These are phyloP conservation scores for Onthophagus taurus DNA, from an alignment of 1,140 invertebrate genomes.

Conservation along the genomic window DNA sequence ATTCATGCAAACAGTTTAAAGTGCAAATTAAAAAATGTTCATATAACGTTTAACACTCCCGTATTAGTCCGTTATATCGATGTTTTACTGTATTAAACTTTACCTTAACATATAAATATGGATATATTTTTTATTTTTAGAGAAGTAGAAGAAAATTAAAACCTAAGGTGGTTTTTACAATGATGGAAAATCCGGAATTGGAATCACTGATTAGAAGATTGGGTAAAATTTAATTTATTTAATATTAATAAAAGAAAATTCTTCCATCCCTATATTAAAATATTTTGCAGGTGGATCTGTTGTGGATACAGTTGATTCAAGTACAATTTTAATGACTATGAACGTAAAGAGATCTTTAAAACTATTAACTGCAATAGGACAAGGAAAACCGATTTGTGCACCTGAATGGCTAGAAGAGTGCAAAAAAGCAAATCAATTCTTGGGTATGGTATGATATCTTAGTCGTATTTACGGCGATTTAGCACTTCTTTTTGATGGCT, in stretches of 20 bases:
- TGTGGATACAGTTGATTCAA: constrained; percentile 33
- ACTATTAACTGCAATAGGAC: constrained; percentile 40
- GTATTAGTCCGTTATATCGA: too few relatives aligned
- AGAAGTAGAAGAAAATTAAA: constrained; percentile 23
- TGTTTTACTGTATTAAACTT: too few relatives aligned
- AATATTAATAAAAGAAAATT: neutral
- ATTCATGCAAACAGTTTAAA: too few relatives aligned
- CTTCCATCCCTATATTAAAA: neutral
- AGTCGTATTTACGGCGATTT: neutral
- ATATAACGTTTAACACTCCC: too few relatives aligned
- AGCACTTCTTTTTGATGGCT: neutral
- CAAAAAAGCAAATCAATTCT: constrained; percentile 36
- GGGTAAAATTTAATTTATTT: constrained; percentile 18
- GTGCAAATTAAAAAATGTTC: too few relatives aligned
- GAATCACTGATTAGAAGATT: constrained; percentile 26
- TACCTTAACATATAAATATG: too few relatives aligned
- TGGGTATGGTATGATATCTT: constrained; percentile 25
- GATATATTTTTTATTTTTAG: constrained; percentile 18
- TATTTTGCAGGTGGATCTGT: constrained; percentile 28
- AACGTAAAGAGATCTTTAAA: constrained; percentile 42
- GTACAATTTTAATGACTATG: constrained; percentile 41
- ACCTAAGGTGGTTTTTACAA: constrained; percentile 34
- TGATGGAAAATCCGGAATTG: constrained; percentile 31
- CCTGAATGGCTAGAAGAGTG: constrained; percentile 41
- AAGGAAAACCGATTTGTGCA: constrained; percentile 42